Evolutionary conservation across 2,113 vertebrate genomes (phyloP), one percentile per base, ranked within the genome.

Genomic region (Scalopus aquaticus): DNA sequence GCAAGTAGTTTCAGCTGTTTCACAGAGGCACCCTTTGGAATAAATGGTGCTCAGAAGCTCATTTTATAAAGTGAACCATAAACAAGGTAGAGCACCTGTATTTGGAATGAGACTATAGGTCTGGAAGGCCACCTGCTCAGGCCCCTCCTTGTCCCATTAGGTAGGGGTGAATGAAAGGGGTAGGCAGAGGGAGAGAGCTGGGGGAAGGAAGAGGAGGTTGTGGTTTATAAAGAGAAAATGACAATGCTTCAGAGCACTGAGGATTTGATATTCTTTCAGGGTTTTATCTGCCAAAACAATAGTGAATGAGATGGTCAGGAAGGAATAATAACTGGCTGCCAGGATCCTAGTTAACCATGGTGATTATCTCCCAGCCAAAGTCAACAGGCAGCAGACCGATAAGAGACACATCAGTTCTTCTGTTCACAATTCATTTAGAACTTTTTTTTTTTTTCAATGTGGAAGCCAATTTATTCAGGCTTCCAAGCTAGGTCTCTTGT

Each of bases 341-440:
- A 90, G 97, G 97, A 97, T 97, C 94, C 97, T 65, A 39, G 22
- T 93, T 95, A 96, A 95, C 97, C 98, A 98, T 98, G 97, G 98
- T 97, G 96, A 98, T 97, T 98, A 98, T 98, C 97, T 98, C 95
- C 94, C 96, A 97, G 96, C 94, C 95, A 96, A 96, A 6, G 37
- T 39, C 8, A 96, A 77, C 97, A 96, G 95, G 97, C 97, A 97
- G 85, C 84, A 82, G 42, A 93, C 97, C 0, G 91, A 97, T 98
- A 98, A 98, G 94, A 95, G 92, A 76, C 93, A 90, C 91, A 96
- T 80, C 80, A 92, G 62, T 64, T 86, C 97, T 90, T 88, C 97
- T 95, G 12, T 92, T 97, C 89, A 80, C 20, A 5, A 80, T 94
- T 91, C 72, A 89, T 85, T 95, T 54, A 69, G 9, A 95, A 85